Conservation (phyloP, 2,888 invertebrate species). For the Gibbula magus region DNA sequence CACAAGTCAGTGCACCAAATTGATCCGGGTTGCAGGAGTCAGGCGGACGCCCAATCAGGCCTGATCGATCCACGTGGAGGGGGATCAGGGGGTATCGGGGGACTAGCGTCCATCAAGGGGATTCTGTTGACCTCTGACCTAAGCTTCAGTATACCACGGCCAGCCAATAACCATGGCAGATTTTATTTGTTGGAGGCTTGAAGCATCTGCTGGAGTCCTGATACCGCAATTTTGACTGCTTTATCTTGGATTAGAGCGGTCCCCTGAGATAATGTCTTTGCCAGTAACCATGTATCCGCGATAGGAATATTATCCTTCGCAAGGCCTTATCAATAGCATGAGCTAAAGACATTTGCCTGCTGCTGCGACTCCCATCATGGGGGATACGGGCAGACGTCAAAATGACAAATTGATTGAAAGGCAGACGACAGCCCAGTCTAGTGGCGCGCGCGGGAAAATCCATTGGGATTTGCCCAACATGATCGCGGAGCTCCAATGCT, state of each 20-base stretch:
- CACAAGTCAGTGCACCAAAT: conserved; percentile 26
- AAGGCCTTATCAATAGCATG: conserved; percentile 39
- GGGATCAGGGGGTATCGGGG: conserved; percentile 14
- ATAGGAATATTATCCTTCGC: conserved; percentile 40
- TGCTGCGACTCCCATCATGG: conserved; percentile 30
- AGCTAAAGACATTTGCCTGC: conserved; percentile 28
- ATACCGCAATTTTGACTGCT: conserved; percentile 38
- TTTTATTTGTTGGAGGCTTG: conserved; percentile 34
- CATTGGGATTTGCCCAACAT: conserved; percentile 32
- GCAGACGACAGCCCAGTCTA: conserved; percentile 39
- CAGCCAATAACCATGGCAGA: conserved; percentile 38
- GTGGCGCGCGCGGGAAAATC: conserved; percentile 31
- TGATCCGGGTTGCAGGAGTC: conserved; percentile 14
- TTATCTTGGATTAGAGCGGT: conserved; percentile 34
- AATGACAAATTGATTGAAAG: conserved; percentile 48
- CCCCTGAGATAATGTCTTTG: conserved; percentile 38
- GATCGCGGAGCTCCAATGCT: conserved; percentile 25
- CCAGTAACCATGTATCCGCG: conserved; percentile 32
- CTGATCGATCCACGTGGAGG: conserved; percentile 20
- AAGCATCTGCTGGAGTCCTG: conserved; percentile 38
- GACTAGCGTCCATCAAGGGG: conserved; percentile 12
- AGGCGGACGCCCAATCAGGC: conserved; percentile 12
- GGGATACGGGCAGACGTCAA: conserved; percentile 41
- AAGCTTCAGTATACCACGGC: conserved; percentile 33
- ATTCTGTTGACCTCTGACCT: conserved; percentile 33